These are phyloP conservation scores for Chromoteleia sp. DNA, from an alignment of 2,888 invertebrate genomes.

Conservation along the genomic window DNA sequence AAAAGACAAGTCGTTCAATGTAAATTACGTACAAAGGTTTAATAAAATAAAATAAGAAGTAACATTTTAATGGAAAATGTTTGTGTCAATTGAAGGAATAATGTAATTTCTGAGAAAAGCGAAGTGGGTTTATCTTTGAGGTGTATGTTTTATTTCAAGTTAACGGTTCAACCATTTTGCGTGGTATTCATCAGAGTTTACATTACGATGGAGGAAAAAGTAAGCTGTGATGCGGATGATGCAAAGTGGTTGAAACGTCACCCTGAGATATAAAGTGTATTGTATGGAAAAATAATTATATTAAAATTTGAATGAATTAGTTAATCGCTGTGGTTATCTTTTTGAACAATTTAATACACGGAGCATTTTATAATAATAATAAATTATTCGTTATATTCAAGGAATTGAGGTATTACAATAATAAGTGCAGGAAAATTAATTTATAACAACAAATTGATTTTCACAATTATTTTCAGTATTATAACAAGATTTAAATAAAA, in stretches of 20 bases:
- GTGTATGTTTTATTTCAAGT: slow-evolving; percentile 47
- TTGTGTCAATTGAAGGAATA: slow-evolving; percentile 15
- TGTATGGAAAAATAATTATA: slow-evolving; percentile 23
- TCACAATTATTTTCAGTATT: no score
- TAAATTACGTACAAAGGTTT: no score
- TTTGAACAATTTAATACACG: no score
- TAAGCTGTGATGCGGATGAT: slow-evolving; percentile 51
- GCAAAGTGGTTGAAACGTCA: slow-evolving; percentile 52
- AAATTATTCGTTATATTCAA: no score
- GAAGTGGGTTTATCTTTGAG: slow-evolving; percentile 40
- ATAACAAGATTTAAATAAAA: not conserved
- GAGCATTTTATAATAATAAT: no score
- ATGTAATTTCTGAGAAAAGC: slow-evolving; percentile 26
- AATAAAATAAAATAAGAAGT: no score
- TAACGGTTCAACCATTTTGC: slow-evolving; percentile 41
- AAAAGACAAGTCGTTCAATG: slow-evolving; percentile 38
- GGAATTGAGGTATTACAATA: no score
- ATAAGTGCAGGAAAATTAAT: no score
- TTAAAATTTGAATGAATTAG: slow-evolving; percentile 19
- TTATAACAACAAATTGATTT: no score
- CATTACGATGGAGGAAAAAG: slow-evolving; percentile 52
- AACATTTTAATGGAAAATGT: slow-evolving; percentile 18
- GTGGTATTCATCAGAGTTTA: slow-evolving; percentile 52
- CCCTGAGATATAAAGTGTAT: slow-evolving; percentile 41
- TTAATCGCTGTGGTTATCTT: no score